Evolutionary conservation across 2,797 vertebrate species (phyloP).

Genomic region (Ctenopoma multispine): DNA sequence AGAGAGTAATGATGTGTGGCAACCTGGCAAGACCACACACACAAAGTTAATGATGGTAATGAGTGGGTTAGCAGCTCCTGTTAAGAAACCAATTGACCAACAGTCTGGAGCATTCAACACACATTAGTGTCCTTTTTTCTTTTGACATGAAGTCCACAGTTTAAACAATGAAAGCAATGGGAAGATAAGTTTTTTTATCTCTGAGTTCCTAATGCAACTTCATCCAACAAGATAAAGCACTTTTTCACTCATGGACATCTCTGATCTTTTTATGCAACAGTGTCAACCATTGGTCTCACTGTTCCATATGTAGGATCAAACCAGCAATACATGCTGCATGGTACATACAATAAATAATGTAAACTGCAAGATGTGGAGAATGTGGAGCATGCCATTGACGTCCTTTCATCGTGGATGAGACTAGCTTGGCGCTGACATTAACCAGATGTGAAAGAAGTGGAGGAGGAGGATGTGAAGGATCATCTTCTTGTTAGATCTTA

Average conservation of each 20-base stretch:
- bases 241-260: neutral
- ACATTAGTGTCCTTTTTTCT: slow-evolving; percentile 23
- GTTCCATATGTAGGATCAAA: slow-evolving; percentile 26
- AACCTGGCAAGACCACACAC: slow-evolving; percentile 56
- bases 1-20: slow-evolving; percentile 69
- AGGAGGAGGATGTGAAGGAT: slow-evolving; percentile 38
- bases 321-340: slow-evolving; percentile 27
- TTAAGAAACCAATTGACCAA: slow-evolving; percentile 52
- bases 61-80: slow-evolving; percentile 50
- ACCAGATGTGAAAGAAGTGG: slow-evolving; percentile 58
- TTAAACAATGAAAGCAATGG: neutral
- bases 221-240: neutral
- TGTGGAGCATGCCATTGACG: slow-evolving; percentile 13
- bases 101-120: slow-evolving; percentile 50
- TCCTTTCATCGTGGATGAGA: slow-evolving; percentile 43
- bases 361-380: slow-evolving; percentile 18
- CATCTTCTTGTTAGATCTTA: slow-evolving; percentile 56
- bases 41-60: slow-evolving; percentile 76
- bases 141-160: slow-evolving; percentile 10
- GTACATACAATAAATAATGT: slow-evolving; percentile 49
- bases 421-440: slow-evolving; percentile 23
- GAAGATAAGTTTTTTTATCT: neutral
- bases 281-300: slow-evolving; percentile 32
- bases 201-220: neutral
- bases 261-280: slow-evolving; percentile 7